Evolutionary conservation across 2,797 vertebrate species (phyloP).

Genomic region (Danio choprae): DNA sequence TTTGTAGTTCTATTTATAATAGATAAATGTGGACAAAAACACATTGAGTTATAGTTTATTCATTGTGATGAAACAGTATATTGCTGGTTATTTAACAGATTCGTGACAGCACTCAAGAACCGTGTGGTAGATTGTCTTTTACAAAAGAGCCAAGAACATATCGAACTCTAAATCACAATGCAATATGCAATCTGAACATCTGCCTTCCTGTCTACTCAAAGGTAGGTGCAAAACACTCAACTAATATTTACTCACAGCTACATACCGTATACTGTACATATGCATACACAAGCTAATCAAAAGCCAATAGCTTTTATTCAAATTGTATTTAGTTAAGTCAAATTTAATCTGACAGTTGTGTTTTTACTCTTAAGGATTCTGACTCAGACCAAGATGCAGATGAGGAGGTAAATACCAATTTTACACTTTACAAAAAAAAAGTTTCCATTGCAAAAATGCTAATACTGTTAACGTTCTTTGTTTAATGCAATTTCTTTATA

Average conservation of each 20-base stretch:
- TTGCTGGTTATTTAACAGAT: conserved; percentile 77
- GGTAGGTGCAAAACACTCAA: conserved; percentile 73
- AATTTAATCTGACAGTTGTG: neutral
- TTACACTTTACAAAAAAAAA: neutral
- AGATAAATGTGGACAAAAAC: neutral
- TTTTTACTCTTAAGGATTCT: conserved; percentile 84
- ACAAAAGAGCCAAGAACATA: conserved; percentile 97
- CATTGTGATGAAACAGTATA: conserved; percentile 17
- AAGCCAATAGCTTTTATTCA: neutral
- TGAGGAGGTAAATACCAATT: conserved; percentile 85
- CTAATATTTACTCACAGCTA: neutral
- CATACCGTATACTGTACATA: neutral
- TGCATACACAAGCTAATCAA: neutral
- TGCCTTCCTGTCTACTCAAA: conserved; percentile 93
- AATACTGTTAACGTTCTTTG: neutral
- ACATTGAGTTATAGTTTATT: neutral
- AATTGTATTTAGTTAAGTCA: neutral
- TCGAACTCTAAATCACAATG: conserved; percentile 92
- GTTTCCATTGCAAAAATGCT: neutral
- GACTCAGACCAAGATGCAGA: conserved; percentile 97
- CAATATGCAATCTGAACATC: conserved; percentile 98
- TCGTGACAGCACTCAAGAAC: conserved; percentile 94
- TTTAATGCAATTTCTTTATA: conserved; percentile 74
- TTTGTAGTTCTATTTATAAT: neutral
- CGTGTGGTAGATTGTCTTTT: conserved; percentile 95